Percentiles rank a stretch among this genome's conserved stretches.
Evolutionary conservation across 1,140 invertebrate genomes (phyloP).

Genomic region (Drosophila busckii): DNA sequence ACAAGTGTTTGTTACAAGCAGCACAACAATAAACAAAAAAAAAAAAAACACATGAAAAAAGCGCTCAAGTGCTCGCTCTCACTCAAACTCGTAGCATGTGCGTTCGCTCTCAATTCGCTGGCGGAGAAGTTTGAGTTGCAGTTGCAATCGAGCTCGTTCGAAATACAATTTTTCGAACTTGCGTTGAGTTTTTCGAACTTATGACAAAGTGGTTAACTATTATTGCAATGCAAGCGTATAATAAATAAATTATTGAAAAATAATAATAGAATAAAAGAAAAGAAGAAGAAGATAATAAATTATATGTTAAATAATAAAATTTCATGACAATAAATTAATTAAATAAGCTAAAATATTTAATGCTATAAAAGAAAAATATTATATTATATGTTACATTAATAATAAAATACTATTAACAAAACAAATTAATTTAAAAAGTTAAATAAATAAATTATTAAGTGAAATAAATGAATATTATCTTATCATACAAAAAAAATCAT

Average conservation of each 20-base stretch:
- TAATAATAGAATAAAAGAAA: no score
- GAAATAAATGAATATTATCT: no score
- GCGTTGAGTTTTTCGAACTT: conserved; percentile 32
- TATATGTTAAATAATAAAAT: no score
- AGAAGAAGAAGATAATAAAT: no score
- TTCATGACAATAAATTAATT: no score
- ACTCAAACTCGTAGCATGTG: not conserved
- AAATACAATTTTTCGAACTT: conserved; percentile 53
- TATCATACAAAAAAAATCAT: no score
- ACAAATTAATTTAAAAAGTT: no score
- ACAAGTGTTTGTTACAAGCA: conserved; percentile 36
- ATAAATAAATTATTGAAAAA: conserved; percentile 1
- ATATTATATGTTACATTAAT: no score
- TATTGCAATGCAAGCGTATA: not conserved
- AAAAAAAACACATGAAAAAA: not conserved
- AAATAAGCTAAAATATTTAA: no score
- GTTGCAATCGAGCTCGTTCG: conserved; percentile 45
- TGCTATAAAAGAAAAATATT: no score
- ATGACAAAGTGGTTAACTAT: conserved; percentile 39
- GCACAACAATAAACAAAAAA: conserved; percentile 9
- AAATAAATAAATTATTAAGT: no score
- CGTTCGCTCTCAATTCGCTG: not conserved
- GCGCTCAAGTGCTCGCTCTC: conserved; percentile 16
- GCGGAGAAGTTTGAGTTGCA: conserved; percentile 54
- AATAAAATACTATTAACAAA: no score